Evolutionary conservation across 53 echinoderm and acorn worm genomes (phyloP).

Genomic region (Paelopatides confundens): DNA sequence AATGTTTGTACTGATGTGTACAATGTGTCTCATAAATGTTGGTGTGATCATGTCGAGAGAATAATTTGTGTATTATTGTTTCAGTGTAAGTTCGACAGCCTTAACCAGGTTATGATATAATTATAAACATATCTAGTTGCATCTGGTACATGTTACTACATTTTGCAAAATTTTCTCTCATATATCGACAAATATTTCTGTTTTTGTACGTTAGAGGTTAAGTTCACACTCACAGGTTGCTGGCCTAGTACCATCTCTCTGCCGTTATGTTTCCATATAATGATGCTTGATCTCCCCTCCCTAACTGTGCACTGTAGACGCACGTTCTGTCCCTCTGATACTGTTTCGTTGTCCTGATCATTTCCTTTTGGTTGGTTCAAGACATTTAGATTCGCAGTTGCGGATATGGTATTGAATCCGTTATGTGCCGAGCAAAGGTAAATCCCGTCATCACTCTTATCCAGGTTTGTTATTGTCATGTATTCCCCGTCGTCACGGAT

Average conservation of each 20-base stretch:
- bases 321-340: constrained; percentile 35
- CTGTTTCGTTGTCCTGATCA: constrained; percentile 57
- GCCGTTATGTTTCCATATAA: not conserved
- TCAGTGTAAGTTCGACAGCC: too few species aligned
- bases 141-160: too few species aligned
- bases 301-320: constrained; percentile 6
- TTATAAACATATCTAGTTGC: too few species aligned
- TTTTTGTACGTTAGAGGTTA: too few species aligned
- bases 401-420: constrained; percentile 38
- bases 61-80: too few species aligned
- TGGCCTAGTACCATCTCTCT: not conserved
- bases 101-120: too few species aligned
- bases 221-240: constrained; percentile 23
- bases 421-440: constrained; percentile 80
- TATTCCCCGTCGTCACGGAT: constrained; percentile 54
- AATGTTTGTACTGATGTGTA: too few species aligned
- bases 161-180: too few species aligned
- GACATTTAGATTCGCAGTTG: constrained; percentile 65
- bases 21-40: too few species aligned
- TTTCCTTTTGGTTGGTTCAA: constrained; percentile 71
- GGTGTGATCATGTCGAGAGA: too few species aligned
- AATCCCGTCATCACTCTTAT: constrained; percentile 56
- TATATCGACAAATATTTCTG: too few species aligned
- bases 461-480: constrained; percentile 70
- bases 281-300: not conserved